Evolutionary conservation across 2,113 vertebrate genomes (phyloP), one percentile per base, ranked within the genome.

Genomic region (Actenoides hombroni): DNA sequence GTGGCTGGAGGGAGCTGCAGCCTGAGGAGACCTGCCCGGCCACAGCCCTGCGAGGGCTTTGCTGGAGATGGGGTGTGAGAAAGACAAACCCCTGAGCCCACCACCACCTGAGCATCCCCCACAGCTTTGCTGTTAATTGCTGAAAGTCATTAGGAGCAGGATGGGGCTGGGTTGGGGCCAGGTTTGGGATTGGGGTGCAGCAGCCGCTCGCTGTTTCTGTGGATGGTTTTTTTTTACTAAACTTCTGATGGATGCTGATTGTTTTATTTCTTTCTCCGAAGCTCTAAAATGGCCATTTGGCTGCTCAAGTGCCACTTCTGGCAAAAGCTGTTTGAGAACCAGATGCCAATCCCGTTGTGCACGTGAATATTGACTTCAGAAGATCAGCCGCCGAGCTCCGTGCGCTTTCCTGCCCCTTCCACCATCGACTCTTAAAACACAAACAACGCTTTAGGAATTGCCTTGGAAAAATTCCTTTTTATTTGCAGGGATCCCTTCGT

Each of bases 351-450:
- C 10, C 1, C 0, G 3, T 1, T 16, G 26, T 4, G 8, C 20
- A 23, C 15, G 2, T 49, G 20, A 54, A n/a, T 26, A 33, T 20
- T 70, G 64, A 48, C n/a, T 26, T 68, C 5, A 60, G 78, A 54
- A 83, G 59, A n/a, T 5, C 11, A n/a, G 7, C 48, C 0, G 6
- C 11, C 29, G 35, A 11, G 5, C 44, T 54, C 35, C 0, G 1
- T 3, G 16, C 33, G 20, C 14, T 25, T 35, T 31, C 18, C 33
- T 33, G 6, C 35, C 73, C 54, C 19, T 53, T n/a, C 59, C 20
- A 14, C 39, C 73, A 44, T 5, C 3, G 1, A 11, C 44, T 61
- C 40, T 46, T 17, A 6, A 51, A 53, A 8, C 14, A 23, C 12
- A 1, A 67, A 16, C 16, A 3, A 3, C 73, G 4, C 10, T 69